These are phyloP conservation scores for Sebastes flavidus DNA, from an alignment of 2,797 vertebrate genomes.

Conservation along the genomic window DNA sequence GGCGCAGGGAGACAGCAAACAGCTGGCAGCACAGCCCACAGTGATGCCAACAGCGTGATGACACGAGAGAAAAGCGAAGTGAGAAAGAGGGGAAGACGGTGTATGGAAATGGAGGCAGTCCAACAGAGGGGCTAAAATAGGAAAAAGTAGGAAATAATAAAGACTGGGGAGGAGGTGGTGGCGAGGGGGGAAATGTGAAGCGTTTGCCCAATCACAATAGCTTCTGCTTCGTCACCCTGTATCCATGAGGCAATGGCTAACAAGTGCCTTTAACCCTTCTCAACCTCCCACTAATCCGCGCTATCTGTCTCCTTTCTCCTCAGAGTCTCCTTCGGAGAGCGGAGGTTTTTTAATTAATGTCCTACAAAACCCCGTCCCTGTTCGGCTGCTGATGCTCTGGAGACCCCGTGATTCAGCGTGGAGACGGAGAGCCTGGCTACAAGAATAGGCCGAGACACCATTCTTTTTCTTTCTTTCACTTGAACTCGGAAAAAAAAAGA, in stretches of 20 bases:
- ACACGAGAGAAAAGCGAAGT: conserved; percentile 29
- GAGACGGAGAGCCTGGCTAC: background rate
- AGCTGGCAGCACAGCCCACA: conserved; percentile 62
- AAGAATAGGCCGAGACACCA: background rate
- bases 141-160: conserved; percentile 13
- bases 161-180: background rate
- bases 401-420: conserved; percentile 22
- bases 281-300: conserved; percentile 14
- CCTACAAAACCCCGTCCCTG: conserved; percentile 24
- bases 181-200: background rate
- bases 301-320: conserved; percentile 43
- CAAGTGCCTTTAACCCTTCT: conserved; percentile 34
- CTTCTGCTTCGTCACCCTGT: conserved; percentile 23
- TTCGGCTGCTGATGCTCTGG: conserved; percentile 20
- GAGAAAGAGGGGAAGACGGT: conserved; percentile 10
- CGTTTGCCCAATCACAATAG: conserved; percentile 2
- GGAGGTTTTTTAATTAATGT: conserved; percentile 66
- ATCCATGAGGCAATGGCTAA: conserved; percentile 26
- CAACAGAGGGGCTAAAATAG: conserved; percentile 35
- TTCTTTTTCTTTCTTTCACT: background rate
- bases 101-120: conserved; percentile 11
- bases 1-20: conserved; percentile 64
- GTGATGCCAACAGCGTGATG: conserved; percentile 46
- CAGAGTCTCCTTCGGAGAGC: conserved; percentile 35
- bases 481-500: background rate